Percentiles rank a stretch among this genome's conserved stretches.
phyloP scores from a whole-genome alignment of 1,140 invertebrate genomes.

The Drosophila azteca region DNA sequence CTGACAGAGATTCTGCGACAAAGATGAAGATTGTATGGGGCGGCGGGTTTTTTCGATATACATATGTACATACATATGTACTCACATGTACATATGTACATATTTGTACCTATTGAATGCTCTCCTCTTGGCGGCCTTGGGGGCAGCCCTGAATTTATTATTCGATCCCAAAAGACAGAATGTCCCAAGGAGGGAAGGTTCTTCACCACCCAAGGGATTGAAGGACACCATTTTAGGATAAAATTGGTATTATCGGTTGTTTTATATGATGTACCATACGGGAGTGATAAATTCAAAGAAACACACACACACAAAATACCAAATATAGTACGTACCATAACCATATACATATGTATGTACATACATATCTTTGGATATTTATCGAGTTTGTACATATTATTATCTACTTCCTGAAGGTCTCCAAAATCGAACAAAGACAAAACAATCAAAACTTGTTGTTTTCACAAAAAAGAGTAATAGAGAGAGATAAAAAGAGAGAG shows the following conservation, averaged over 20 bases:
- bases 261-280: neutral
- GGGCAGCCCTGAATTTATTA: too few relatives aligned
- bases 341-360: conserved; percentile 4
- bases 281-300: neutral
- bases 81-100: too few relatives aligned
- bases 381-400: conserved; percentile 26
- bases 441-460: conserved; percentile 9
- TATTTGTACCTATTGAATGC: too few relatives aligned
- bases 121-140: too few relatives aligned
- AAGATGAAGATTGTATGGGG: neutral
- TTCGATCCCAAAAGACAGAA: too few relatives aligned
- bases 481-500: conserved; percentile 1
- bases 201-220: too few relatives aligned
- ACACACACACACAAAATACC: neutral
- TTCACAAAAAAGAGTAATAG: neutral
- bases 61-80: too few relatives aligned
- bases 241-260: too few relatives aligned
- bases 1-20: conserved; percentile 1
- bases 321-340: neutral
- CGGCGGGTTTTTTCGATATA: too few relatives aligned
- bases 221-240: too few relatives aligned
- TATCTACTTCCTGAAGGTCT: conserved; percentile 36
- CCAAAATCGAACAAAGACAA: conserved; percentile 19
- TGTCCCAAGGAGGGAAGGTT: too few relatives aligned
- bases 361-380: conserved; percentile 20